Evolutionary conservation across 2,888 invertebrate species (phyloP), one percentile per base, ranked within the genome.

Genomic region (Mythimna ferrago): DNA sequence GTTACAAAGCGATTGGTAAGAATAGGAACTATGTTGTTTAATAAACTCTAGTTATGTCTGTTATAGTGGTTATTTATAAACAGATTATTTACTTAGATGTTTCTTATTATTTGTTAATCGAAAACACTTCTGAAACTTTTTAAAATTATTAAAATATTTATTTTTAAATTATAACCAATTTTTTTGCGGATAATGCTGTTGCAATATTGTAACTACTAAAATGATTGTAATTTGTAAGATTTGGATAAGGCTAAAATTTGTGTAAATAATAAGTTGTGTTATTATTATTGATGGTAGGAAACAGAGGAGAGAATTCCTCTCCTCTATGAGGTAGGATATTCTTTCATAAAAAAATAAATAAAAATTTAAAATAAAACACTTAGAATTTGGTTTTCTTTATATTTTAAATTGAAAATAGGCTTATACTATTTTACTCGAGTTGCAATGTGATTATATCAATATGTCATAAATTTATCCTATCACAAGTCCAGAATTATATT

Each of bases 341-440:
- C 6, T 53, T 21, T 41, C 5, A 53, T 14, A 44, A 38, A 38
- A 44, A 57, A 51, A n/a, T n/a, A n/a, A n/a, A n/a, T n/a, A n/a
- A n/a, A n/a, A 16, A 58, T 54, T 51, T 21, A 0, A 82, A 91
- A 87, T 88, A 80, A 92, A 92, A 91, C 87, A 82, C 87, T 66
- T 60, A 62, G 48, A 38, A 48, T 87, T 87, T 80, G 86, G 87
- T 91, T 92, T 92, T 90, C 86, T 90, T 93, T 92, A 91, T 93
- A 93, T 94, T 94, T 94, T 94, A 92, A 93, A 90, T 93, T 92
- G 92, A 95, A 95, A 95, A 95, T 95, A 94, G 94, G 92, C 95
- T 96, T 95, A 96, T 73, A 93, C 94, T 95, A 95, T 94, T 90
- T 89, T 87, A 91, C 88, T 91, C 82, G 81, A 91, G 92, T 89